These are phyloP conservation scores for Anguilla megastoma DNA, from an alignment of 2,797 vertebrate genomes.

Conservation along the genomic window DNA sequence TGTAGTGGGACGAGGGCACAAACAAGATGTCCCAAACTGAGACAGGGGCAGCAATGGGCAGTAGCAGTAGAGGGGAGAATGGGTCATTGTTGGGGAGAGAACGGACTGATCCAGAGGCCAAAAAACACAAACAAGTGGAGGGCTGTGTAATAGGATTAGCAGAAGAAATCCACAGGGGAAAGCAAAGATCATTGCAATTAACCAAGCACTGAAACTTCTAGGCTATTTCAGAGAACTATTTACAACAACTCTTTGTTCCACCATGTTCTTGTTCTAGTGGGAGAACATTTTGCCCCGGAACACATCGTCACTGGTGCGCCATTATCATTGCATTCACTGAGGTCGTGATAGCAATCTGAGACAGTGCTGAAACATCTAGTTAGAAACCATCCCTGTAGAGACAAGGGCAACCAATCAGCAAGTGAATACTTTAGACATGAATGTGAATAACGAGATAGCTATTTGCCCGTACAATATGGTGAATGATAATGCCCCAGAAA, in stretches of 20 bases:
- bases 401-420: background rate
- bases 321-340: background rate
- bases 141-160: background rate
- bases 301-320: background rate
- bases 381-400: background rate
- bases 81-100: conserved; percentile 13
- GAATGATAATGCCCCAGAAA: background rate
- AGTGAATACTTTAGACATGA: background rate
- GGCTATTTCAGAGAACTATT: background rate
- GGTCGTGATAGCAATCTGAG: conserved; percentile 2
- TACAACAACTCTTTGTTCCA: background rate
- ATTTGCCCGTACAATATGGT: background rate
- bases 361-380: background rate
- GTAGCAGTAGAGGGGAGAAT: background rate
- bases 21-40: conserved; percentile 10
- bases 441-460: background rate
- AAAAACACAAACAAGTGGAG: background rate
- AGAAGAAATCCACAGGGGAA: background rate
- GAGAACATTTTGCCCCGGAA: background rate
- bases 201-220: background rate
- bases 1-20: background rate
- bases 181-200: background rate
- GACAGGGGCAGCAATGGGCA: background rate
- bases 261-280: background rate
- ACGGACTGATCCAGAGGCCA: background rate